Conservation (phyloP, 1,140 invertebrate species). For the Drosophila leontia region DNA sequence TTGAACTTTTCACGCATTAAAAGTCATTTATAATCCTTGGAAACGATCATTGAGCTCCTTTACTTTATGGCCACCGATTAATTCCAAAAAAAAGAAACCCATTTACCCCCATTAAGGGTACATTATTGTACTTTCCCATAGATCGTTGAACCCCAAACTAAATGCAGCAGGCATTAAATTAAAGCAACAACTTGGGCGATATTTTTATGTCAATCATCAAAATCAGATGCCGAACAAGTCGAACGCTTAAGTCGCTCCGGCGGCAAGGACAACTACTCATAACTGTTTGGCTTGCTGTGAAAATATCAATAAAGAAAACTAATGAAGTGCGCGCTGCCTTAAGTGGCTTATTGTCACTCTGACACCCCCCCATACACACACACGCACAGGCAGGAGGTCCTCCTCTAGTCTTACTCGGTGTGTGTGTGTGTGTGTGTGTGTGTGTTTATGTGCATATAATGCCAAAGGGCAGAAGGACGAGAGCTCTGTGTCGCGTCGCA, state of each 20-base stretch:
- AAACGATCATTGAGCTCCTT: slow-evolving; percentile 28
- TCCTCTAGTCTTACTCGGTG: slow-evolving; percentile 15
- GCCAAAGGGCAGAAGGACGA: slow-evolving; percentile 67
- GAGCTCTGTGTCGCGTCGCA: slow-evolving; percentile 53
- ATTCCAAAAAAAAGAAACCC: slow-evolving; percentile 1
- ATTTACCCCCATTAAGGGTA: neutral
- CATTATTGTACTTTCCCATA: neutral
- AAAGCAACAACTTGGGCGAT: slow-evolving; percentile 44
- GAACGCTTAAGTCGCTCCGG: slow-evolving; percentile 32
- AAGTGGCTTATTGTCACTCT: slow-evolving; percentile 81
- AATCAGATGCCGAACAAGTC: slow-evolving; percentile 52
- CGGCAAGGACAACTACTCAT: slow-evolving; percentile 59
- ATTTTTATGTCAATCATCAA: slow-evolving; percentile 73
- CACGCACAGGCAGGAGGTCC: slow-evolving; percentile 22
- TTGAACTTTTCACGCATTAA: slow-evolving; percentile 12
- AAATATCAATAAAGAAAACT: slow-evolving; percentile 83
- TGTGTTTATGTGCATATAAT: slow-evolving; percentile 32
- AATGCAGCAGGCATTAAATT: slow-evolving; percentile 16
- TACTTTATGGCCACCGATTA: slow-evolving; percentile 17
- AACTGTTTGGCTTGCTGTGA: slow-evolving; percentile 78
- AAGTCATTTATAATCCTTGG: slow-evolving; percentile 15
- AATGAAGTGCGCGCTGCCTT: slow-evolving; percentile 82
- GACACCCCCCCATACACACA: slow-evolving; percentile 39
- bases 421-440: slow-evolving; percentile 15
- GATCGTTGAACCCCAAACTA: slow-evolving; percentile 27